Conservation (phyloP, 2,113 vertebrate genomes). For the Eupsittula cactorum region DNA sequence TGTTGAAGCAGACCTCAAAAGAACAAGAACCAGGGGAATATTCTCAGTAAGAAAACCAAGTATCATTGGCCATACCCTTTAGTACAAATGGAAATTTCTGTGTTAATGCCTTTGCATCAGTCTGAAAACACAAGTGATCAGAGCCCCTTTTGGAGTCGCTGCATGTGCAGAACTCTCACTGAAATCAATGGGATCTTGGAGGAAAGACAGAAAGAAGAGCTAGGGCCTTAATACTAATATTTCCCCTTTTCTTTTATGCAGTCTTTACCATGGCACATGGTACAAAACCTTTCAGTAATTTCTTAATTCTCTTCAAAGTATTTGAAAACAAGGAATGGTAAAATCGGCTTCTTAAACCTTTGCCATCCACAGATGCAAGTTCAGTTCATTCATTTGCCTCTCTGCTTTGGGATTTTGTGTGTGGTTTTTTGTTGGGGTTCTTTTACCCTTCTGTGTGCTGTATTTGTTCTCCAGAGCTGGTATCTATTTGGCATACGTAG, state of each 20-base stretch:
- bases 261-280: not conserved
- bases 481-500: not conserved
- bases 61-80: not conserved
- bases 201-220: not conserved
- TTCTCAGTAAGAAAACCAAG: not conserved
- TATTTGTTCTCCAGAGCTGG: not conserved
- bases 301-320: not conserved
- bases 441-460: not conserved
- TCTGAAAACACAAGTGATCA: constrained; percentile 29
- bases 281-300: not conserved
- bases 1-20: not conserved
- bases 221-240: not conserved
- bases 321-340: not conserved
- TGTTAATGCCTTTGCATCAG: not conserved
- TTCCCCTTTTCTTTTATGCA: not conserved
- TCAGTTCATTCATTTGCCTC: not conserved
- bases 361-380: not conserved
- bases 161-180: not conserved
- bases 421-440: not conserved
- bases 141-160: not conserved
- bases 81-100: not conserved
- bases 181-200: not conserved
- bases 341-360: not conserved
- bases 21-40: not conserved
- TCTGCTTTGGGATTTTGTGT: not conserved